Evolutionary conservation across 2,113 vertebrate genomes (phyloP), one percentile per base, ranked within the genome.

Genomic region (Takifugu flavidus): DNA sequence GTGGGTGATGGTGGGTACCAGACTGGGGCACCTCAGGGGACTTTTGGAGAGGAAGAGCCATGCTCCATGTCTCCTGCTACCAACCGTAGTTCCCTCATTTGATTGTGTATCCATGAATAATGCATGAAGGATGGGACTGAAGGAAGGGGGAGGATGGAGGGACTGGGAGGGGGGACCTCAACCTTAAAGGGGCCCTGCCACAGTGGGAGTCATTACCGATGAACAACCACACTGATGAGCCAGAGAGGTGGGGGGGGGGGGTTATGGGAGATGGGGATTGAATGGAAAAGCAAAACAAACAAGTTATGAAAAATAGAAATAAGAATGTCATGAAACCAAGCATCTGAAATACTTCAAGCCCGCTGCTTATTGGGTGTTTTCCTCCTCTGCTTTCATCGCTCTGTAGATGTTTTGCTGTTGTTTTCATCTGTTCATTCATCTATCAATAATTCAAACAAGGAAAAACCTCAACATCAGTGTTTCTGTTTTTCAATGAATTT

Each of bases 41-140:
- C 93, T 93, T 95, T 93, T 92, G 92, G 94, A 94, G 94, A 95
- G 94, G 93, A 96, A 95, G 94, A 94, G 92, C 95, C 86, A 87
- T 89, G 94, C 94, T 95, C 89, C 87, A 85, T 82, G 84, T 90
- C 88, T 90, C 87, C 86, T 87, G 94, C 93, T 94, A 93, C 95
- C 92, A 93, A 93, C 95, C 93, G 93, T 93, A 94, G 93, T 91
- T 91, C 88, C 89, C 89, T 95, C 89, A 95, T 98, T 97, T 97
- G 95, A 94, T 95, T 97, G 94, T 93, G 93, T 83, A 75, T 0
- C 65, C 70, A 98, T 98, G 94, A 98, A 98, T 98, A 97, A 98
- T 98, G 95, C 93, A 98, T 98, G 86, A 90, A 53, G 85, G 82
- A 84, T 79, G 82, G 82, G 69, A 80, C 61, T 70, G 78, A 74